Evolutionary conservation across 2,113 vertebrate genomes (phyloP), one percentile per base, ranked within the genome.

Genomic region (Cyprinodon brontotheroides): DNA sequence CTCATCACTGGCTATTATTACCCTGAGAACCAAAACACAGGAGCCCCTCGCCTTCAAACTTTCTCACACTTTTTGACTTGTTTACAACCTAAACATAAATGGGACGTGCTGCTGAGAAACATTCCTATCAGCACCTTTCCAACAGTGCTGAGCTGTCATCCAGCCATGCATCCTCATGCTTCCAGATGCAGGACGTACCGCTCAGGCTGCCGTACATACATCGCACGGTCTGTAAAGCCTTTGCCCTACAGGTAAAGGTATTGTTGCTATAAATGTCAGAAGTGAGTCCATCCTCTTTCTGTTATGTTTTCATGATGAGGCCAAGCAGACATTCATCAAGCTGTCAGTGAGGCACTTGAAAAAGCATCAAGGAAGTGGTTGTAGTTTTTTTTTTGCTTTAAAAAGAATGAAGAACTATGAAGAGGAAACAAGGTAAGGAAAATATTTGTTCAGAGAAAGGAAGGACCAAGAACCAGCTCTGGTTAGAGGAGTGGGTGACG

Each of bases 71-170:
- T 75, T 84, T 59, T 83, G 80, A 83, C 85, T 83, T 94, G 91
- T 94, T 94, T 90, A 92, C 83, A 94, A 79, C 87, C 89, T 87
- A 94, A 94, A 94, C 91, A 93, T 65, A 82, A 81, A 75, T 74
- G 60, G 63, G 67, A 6, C 22, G 57, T 75, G 86, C 72, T 79
- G 83, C 84, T 91, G 91, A 89, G 91, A 93, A 90, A 80, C 80
- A 61, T 74, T 74, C 61, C 73, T 67, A 68, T 92, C 92, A 93
- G 91, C 91, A 88, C 63, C 45, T 71, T 48, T 63, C 91, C 86
- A 87, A 72, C 86, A 89, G 83, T 11, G 74, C 76, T 57, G 38
- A 77, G 84, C 84, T 79, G 65, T 77, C 86, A 77, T 74, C 45
- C 47, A 45, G 45, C 36, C 60, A 20, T 20, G 17, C 61, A 68